Conservation (phyloP, 2,113 vertebrate genomes). For the Cavia porcellus region DNA sequence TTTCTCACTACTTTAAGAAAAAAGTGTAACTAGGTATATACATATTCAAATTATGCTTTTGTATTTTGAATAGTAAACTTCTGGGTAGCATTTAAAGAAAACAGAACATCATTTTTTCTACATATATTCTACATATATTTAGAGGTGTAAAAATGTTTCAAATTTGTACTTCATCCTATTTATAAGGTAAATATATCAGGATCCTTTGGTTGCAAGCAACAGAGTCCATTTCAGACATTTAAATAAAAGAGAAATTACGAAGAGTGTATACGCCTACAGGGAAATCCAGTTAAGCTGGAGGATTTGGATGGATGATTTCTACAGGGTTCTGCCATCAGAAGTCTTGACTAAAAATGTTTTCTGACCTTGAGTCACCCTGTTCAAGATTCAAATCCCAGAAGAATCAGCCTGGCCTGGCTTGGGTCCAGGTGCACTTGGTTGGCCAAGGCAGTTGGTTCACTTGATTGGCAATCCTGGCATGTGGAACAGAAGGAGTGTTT, state of each 20-base stretch:
- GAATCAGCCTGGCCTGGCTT: constrained; percentile 14
- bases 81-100: background rate
- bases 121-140: background rate
- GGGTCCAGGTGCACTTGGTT: constrained; percentile 22
- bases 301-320: background rate
- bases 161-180: background rate
- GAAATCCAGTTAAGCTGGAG: background rate
- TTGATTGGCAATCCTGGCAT: constrained; percentile 21
- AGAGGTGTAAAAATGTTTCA: background rate
- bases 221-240: background rate
- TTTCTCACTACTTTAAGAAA: background rate
- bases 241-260: background rate
- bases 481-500: background rate
- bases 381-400: constrained; percentile 61
- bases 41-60: background rate
- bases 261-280: background rate
- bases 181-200: background rate
- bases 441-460: constrained; percentile 19
- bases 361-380: constrained; percentile 48
- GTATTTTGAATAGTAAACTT: background rate
- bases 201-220: constrained; percentile 40
- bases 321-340: background rate
- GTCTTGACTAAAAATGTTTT: constrained; percentile 39
- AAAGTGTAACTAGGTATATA: background rate
- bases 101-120: constrained; percentile 41